Evolutionary conservation across 1,140 invertebrate species (phyloP), one percentile per base, ranked within the genome.

Genomic region (Stenopsyche tienmushanensis): DNA sequence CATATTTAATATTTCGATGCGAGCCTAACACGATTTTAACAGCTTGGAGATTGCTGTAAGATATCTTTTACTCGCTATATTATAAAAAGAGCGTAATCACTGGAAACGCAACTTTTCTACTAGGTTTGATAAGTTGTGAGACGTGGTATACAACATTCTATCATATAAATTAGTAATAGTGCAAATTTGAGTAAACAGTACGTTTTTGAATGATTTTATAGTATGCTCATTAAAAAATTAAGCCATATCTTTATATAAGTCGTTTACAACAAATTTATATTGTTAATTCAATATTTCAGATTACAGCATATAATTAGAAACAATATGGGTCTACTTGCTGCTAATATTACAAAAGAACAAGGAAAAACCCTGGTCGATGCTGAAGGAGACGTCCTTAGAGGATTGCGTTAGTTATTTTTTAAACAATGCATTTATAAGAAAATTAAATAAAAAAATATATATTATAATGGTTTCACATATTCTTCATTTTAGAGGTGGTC

Each of bases 311-410:
- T 86, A 23, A 80, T 88, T 69, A 78, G 85, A 71, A 80, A 82
- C 17, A 87, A 88, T 71, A 83, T 94, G 86, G 90, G 91, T 83
- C 87, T 91, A 74, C 80, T 99, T 60, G 96, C 96, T 0, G 87
- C 89, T 64, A 96, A 90, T 75, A 92, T 99, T 29, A 99, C 97
- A 9, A 79, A 84, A 71, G 97, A 99, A 82, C 97, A 99, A 82
- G 98, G 98, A 21, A 99, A 99, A 79, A 99, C 98, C 0, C 81
- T 96, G 50, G 85, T 88, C 18, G 98, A 99, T 83, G 97, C 98
- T 21, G 96, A 99, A 77, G 98, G 98, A 50, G 98, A 99, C 83
- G 97, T 99, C 2, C 84, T 97, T 45, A 85, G 98, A 75, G 98
- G 98, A 58, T 85, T 99, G 62, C 97, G 94, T 95, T 84, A 88